phyloP scores from a whole-genome alignment of 2,113 vertebrate species.

The Calyptommatus sinebrachiatus region DNA sequence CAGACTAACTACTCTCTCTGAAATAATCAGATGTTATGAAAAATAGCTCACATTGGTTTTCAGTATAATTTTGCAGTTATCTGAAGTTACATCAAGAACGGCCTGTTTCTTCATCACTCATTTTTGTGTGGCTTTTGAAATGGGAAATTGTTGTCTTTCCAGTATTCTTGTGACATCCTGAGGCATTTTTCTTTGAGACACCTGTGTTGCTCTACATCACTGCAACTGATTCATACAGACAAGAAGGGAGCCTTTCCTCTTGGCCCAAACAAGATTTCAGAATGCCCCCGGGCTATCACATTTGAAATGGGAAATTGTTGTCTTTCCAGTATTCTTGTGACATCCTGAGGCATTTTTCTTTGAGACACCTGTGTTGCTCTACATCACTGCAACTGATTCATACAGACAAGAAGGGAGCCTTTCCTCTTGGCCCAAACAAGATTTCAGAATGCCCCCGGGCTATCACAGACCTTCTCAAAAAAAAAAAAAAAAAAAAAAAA shows the following conservation, averaged over 20 bases:
- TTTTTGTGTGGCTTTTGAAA: background rate
- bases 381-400: background rate
- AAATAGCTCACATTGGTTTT: background rate
- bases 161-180: background rate
- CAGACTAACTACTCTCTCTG: background rate
- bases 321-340: background rate
- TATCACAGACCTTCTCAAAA: background rate
- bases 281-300: background rate
- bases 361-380: background rate
- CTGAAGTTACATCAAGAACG: background rate
- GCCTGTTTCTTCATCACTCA: background rate
- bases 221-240: background rate
- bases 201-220: background rate
- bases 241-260: background rate
- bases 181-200: background rate
- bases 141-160: background rate
- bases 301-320: no score
- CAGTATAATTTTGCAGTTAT: background rate
- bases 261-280: background rate
- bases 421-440: background rate
- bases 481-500: background rate
- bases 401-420: background rate
- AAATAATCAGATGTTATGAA: fast-evolving
- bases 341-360: background rate
- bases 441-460: background rate